A percentile compares a stretch with the other conserved stretches of the same genome.
These are phyloP conservation scores for Gallinago undulata DNA, from an alignment of 2,113 vertebrate species.

Conservation along the genomic window DNA sequence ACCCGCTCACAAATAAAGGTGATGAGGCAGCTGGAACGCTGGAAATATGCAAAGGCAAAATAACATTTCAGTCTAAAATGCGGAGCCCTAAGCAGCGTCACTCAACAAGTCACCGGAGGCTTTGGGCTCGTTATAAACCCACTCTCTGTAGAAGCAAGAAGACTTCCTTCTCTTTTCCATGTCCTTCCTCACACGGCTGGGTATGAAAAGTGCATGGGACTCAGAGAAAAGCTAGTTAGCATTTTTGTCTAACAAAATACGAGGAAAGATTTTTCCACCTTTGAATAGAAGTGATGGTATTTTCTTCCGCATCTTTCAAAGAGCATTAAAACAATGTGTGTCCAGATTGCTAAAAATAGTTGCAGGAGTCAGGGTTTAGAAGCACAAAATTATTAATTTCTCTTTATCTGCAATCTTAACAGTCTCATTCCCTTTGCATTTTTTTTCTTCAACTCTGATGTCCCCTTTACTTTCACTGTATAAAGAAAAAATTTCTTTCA, in stretches of 20 bases:
- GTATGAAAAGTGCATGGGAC: neutral
- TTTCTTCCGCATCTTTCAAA: neutral
- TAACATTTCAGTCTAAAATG: neutral
- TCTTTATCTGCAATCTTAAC: constrained; percentile 5
- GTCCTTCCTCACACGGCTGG: neutral
- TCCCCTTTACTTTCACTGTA: constrained; percentile 50
- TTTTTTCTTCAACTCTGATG: neutral
- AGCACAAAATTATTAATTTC: neutral
- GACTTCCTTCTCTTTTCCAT: neutral
- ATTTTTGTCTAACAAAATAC: neutral
- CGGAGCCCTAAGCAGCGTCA: neutral
- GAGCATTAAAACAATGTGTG: neutral
- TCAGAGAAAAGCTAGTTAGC: neutral
- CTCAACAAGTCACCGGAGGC: neutral
- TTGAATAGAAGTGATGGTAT: neutral
- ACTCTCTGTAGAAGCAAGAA: neutral
- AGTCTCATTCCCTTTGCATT: neutral
- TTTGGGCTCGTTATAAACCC: neutral
- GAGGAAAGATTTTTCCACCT: neutral
- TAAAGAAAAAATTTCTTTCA: neutral
- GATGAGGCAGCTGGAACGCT: neutral
- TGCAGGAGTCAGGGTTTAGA: neutral
- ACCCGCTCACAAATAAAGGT: neutral
- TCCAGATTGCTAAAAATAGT: neutral
- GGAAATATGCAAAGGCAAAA: neutral